Evolutionary conservation across 92 coral and sea anemone species (phyloP).

Genomic region (Porites rus): DNA sequence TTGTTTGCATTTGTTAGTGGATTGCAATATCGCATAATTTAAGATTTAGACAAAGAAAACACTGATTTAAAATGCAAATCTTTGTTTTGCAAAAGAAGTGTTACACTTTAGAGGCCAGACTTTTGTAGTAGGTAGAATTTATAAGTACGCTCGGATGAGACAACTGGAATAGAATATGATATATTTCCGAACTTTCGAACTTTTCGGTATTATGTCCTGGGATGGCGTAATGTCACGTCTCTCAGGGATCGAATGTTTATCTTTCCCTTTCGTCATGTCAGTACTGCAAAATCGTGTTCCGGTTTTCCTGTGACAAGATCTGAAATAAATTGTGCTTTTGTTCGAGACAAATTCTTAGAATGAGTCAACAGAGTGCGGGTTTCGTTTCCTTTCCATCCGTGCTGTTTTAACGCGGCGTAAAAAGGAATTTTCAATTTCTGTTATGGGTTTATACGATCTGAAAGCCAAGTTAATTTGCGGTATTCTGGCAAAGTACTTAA

Average conservation of each 20-base stretch:
- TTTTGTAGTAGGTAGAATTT: not conserved
- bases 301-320: not conserved
- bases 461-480: too few relatives aligned
- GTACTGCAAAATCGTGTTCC: slow-evolving; percentile 1
- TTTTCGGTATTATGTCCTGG: not conserved
- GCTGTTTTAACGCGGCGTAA: not conserved
- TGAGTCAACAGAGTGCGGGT: not conserved
- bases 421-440: too few relatives aligned
- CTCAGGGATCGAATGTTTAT: not conserved
- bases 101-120: not conserved
- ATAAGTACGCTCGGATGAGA: not conserved
- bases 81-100: not conserved
- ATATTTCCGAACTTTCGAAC: not conserved
- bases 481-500: too few relatives aligned
- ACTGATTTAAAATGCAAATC: not conserved
- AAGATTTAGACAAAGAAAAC: not conserved
- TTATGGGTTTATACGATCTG: too few relatives aligned
- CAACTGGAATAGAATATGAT: not conserved
- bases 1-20: not conserved
- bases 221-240: slow-evolving; percentile 7
- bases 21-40: too few relatives aligned
- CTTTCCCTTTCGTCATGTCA: slow-evolving; percentile 11
- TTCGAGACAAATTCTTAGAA: not conserved
- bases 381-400: not conserved
- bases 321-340: not conserved